phyloP scores from a whole-genome alignment of 2,797 vertebrate genomes.

The Spinus olivaceus region DNA sequence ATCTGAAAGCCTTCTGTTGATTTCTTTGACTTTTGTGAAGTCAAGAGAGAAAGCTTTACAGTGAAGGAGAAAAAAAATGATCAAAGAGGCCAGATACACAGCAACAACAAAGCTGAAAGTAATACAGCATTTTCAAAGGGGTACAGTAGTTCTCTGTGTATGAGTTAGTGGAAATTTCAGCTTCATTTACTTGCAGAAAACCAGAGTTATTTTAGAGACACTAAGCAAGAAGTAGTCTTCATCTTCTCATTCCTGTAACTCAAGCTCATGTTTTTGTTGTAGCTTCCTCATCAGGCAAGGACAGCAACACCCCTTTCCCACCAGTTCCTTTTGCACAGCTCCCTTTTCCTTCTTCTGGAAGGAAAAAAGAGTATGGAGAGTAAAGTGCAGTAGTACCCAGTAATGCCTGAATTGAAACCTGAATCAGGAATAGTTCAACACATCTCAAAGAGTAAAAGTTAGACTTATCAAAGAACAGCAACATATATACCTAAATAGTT shows the following conservation, averaged over 20 bases:
- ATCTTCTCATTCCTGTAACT: neutral
- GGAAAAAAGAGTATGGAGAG: neutral
- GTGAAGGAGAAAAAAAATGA: neutral
- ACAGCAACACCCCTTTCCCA: neutral
- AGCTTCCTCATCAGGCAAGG: neutral
- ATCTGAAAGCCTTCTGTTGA: conserved; percentile 23
- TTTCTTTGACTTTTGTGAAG: conserved; percentile 26
- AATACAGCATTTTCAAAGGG: neutral
- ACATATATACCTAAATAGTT: neutral
- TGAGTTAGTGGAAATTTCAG: neutral
- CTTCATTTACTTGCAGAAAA: neutral
- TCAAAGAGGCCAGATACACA: neutral
- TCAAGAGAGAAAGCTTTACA: neutral
- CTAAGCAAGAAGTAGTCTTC: neutral
- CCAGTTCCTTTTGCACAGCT: neutral
- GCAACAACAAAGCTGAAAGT: neutral
- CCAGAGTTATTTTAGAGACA: neutral
- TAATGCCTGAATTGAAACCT: neutral
- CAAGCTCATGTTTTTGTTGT: neutral
- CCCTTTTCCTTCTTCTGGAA: neutral
- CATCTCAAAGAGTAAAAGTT: neutral
- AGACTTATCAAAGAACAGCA: neutral
- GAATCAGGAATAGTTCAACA: neutral
- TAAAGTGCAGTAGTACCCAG: neutral
- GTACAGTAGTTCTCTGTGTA: neutral